A percentile compares a stretch with the other conserved stretches of the same genome.
phyloP scores from a whole-genome alignment of 2,888 invertebrate species.

The Deilephila porcellus region DNA sequence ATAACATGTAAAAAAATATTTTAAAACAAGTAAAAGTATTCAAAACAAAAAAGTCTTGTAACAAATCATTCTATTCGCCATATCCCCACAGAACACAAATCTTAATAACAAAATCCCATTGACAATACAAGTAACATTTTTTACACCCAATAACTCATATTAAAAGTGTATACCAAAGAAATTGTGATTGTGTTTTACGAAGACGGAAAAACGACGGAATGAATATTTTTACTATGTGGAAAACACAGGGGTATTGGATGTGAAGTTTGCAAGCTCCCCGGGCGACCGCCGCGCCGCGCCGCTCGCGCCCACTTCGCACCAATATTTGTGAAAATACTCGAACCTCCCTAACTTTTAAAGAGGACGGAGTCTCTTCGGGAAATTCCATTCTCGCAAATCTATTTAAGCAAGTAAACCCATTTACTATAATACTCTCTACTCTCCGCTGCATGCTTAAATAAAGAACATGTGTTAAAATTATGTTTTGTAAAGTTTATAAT shows the following conservation, averaged over 20 bases:
- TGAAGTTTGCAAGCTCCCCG: constrained; percentile 54
- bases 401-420: constrained; percentile 40
- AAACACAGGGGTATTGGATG: constrained; percentile 62
- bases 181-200: constrained; percentile 27
- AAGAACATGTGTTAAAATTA: background rate
- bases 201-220: constrained; percentile 51
- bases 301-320: constrained; percentile 59
- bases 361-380: constrained; percentile 49
- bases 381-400: constrained; percentile 55
- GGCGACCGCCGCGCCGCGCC: constrained; percentile 50
- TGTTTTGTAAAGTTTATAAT: background rate
- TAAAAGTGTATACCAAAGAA: constrained; percentile 21
- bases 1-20: too few species aligned
- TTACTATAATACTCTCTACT: constrained; percentile 13
- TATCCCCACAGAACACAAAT: background rate
- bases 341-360: constrained; percentile 67
- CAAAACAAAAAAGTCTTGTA: background rate
- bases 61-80: background rate
- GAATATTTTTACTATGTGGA: constrained; percentile 73
- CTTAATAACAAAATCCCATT: background rate
- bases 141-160: constrained; percentile 16
- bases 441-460: background rate
- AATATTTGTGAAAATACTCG: constrained; percentile 68
- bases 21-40: background rate
- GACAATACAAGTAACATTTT: constrained; percentile 12